Conservation (phyloP, 2,888 invertebrate species). For the Quadriops clusia region DNA sequence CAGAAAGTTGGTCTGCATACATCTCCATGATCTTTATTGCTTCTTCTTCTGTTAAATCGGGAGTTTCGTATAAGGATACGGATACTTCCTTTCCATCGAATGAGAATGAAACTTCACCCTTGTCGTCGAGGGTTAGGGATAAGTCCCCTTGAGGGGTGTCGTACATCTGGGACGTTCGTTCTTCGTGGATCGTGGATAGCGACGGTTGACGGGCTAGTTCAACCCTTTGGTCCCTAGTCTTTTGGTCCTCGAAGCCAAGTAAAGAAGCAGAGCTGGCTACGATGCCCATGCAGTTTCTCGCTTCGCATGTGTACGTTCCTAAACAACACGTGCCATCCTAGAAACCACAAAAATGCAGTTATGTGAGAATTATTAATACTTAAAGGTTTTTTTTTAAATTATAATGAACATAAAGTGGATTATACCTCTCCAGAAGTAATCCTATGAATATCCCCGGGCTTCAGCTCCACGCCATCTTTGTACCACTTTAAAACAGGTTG, state of each 20-base stretch:
- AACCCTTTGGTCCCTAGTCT: constrained; percentile 39
- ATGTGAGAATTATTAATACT: constrained; percentile 1
- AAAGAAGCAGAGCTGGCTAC: constrained; percentile 81
- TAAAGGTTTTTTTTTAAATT: constrained; percentile 2
- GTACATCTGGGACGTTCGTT: constrained; percentile 77
- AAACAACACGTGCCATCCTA: constrained; percentile 77
- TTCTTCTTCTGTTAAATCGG: constrained; percentile 84
- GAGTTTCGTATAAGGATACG: constrained; percentile 82
- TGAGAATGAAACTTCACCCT: constrained; percentile 79
- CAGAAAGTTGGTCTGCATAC: constrained; percentile 87
- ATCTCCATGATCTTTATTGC: constrained; percentile 86
- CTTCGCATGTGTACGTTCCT: constrained; percentile 85
- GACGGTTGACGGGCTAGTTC: constrained; percentile 66
- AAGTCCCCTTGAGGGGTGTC: constrained; percentile 62
- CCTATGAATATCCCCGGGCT: constrained; percentile 83
- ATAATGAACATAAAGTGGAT: constrained; percentile 2
- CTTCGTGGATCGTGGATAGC: constrained; percentile 82
- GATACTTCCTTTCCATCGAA: constrained; percentile 88
- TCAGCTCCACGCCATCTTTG: constrained; percentile 79
- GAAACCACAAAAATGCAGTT: constrained; percentile 10
- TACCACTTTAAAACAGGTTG: constrained; percentile 87
- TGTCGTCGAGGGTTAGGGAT: constrained; percentile 63
- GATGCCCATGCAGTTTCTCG: constrained; percentile 82
- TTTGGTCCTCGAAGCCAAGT: constrained; percentile 72
- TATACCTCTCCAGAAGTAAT: constrained; percentile 70